Evolutionary conservation across 53 echinoderm and acorn worm genomes (phyloP), one percentile per base, ranked within the genome.

Genomic region (Luidia sarsii): DNA sequence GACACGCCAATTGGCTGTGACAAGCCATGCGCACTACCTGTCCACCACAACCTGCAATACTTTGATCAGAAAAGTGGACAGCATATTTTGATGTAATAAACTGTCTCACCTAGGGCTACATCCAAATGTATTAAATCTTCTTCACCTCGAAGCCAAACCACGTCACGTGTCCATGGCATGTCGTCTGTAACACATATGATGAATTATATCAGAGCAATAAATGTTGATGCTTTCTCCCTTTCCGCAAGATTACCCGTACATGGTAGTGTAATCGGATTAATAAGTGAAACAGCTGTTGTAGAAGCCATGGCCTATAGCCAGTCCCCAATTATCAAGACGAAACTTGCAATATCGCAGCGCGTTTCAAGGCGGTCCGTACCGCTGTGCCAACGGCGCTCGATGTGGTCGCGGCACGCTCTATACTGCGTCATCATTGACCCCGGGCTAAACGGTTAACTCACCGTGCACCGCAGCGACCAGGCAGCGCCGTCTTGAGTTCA

Each of bases 161-260:
- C 57, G 77, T 77, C 77, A 61, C 77, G 77, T 77, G 77, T 61
- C 30, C 23, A 2, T 25, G 46, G 33, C 77, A n/a, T 31, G 77
- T 61, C 77, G 43, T 77, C 29, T 61, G 70, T 77, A 77, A 43
- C 77, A 77, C 57, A 41, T 57, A 75, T 75, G 59, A 75, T 75
- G 59, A 75, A 57, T 75, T 75, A 75, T 75, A 75, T 77, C 77
- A 55, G 77, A 77, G 56, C 77, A 77, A 77, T 77, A 77, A 77
- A 60, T 77, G 43, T 77, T 77, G 77, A 77, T 77, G 77, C 61
- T 77, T 77, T 77, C 77, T 77, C 46, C 77, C 77, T 77, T 77
- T 77, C 77, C 77, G 77, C 77, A 59, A 77, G 77, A 77, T 77
- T 77, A 77, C 77, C 77, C 77, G 77, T 60, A 77, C 77, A 77